Percentiles rank a stretch among this genome's conserved stretches.
Evolutionary conservation across 2,888 invertebrate genomes (phyloP).

Genomic region (Graphium colonna): DNA sequence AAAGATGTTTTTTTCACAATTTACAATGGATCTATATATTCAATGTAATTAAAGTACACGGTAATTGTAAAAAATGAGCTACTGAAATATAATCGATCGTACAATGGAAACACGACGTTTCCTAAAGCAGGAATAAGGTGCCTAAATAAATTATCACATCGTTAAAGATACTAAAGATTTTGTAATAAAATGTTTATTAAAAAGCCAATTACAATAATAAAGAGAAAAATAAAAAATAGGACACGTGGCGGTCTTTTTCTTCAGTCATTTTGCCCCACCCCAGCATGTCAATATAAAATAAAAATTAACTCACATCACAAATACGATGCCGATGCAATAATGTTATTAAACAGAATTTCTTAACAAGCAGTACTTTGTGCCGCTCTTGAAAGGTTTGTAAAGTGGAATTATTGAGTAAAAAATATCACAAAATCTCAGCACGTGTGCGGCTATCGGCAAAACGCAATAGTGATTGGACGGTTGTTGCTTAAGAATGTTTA

Average conservation of each 20-base stretch:
- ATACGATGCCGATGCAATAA: slow-evolving; percentile 43
- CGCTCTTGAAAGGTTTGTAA: slow-evolving; percentile 52
- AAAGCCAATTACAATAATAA: slow-evolving; percentile 32
- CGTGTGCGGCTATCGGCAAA: slow-evolving; percentile 78
- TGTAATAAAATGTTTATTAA: not conserved
- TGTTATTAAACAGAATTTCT: slow-evolving; percentile 51
- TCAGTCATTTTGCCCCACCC: slow-evolving; percentile 75
- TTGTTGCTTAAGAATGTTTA: not conserved
- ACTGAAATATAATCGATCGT: slow-evolving; percentile 52
- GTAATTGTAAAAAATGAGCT: slow-evolving; percentile 37
- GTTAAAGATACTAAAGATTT: slow-evolving; percentile 1
- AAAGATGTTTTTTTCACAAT: not conserved
- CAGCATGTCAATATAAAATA: slow-evolving; percentile 61
- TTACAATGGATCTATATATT: not conserved
- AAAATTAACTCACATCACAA: slow-evolving; percentile 54
- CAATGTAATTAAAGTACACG: not conserved
- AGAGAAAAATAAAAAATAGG: slow-evolving; percentile 56
- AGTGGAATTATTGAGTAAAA: slow-evolving; percentile 63
- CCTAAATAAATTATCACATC: not conserved
- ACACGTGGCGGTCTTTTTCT: slow-evolving; percentile 74
- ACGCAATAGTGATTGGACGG: slow-evolving; percentile 54
- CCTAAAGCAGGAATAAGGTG: slow-evolving; percentile 4
- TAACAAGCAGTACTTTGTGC: slow-evolving; percentile 43
- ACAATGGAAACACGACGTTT: slow-evolving; percentile 45
- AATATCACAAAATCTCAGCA: slow-evolving; percentile 77